Percentiles rank a stretch among this genome's conserved stretches.
Evolutionary conservation across 2,888 invertebrate species (phyloP).

Genomic region (Lottia gigantea): DNA sequence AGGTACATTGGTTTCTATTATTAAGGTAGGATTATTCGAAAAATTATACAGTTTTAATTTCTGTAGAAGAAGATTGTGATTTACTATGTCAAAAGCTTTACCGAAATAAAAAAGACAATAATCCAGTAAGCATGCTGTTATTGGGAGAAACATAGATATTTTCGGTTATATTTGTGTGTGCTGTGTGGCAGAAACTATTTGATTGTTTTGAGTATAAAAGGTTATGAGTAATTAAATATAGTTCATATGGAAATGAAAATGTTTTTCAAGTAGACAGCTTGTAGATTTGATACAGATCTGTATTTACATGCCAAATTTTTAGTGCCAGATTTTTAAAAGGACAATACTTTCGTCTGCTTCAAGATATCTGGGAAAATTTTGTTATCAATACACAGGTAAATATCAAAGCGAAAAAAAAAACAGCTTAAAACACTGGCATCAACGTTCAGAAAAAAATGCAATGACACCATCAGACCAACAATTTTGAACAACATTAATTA

Average conservation of each 20-base stretch:
- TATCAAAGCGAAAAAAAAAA: background rate
- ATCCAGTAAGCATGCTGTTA: background rate
- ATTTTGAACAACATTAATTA: too few relatives aligned
- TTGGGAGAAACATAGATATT: background rate
- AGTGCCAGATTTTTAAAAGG: background rate
- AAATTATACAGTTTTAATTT: background rate
- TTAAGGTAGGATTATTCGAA: background rate
- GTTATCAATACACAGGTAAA: background rate
- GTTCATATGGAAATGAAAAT: background rate
- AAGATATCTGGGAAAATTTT: background rate
- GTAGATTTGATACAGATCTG: background rate
- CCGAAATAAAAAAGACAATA: background rate
- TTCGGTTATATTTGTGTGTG: background rate
- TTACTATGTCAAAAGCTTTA: background rate
- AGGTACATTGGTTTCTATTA: background rate
- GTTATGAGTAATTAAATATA: background rate
- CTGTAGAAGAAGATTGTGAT: background rate
- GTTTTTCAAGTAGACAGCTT: background rate
- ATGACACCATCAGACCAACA: too few relatives aligned
- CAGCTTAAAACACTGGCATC: too few relatives aligned
- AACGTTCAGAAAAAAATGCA: too few relatives aligned
- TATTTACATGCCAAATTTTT: background rate
- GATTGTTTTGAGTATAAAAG: background rate
- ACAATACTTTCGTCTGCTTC: background rate
- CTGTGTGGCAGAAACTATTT: background rate